Base-by-base conservation (phyloP, 1,140 invertebrate genomes). In the Drosophila arizonae region DNA sequence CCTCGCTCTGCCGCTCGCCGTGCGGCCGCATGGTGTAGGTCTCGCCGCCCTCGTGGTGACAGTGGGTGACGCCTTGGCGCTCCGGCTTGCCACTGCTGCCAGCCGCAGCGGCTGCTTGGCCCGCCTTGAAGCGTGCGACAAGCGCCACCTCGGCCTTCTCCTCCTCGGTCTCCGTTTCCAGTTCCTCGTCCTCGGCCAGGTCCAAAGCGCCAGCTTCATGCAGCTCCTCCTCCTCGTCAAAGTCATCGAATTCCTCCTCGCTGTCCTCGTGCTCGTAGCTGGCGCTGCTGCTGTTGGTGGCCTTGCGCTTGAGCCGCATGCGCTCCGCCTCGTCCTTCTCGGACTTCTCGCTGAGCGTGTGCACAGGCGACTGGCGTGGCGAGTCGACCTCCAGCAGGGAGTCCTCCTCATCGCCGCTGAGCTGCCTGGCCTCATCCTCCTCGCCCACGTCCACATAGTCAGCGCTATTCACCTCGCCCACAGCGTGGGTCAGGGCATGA, bases 401-500 rank as follows among this genome's bases (percentile, higher is more conserved):
- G 61, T 94, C 93, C 77, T 94, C 93, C 64, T 92, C 94, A 68
- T 93, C 93, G 28, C 92, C 92, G 92, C 93, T 80, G 10, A 84
- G 21, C 0, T 88, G 75, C 1, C 84, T 55, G 13, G 84, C 84
- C 91, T 93, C 56, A 89, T 94, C 95, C 89, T 94, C 95, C 88
- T 94, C 94, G 26, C 94, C 93, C 15, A 93, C 94, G 76, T 90
- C 93, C 56, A 95, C 93, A 8, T 95, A 95, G 52, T 95, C 95
- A 94, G 72, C 82, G 0, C 95, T 93, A 0, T 95, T 95, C 0
- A 96, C 95, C 80, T 96, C 96, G 1, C 96, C 96, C 0, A 97
- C 95, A 0, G 96, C 95, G 82, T 97, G 97, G 1, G 96, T 97
- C 36, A 97, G 90, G 9, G 96, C 96, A 91, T 97, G 97, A 58